These are phyloP conservation scores for Tadarida brasiliensis DNA, from an alignment of 2,797 vertebrate species.

Conservation along the genomic window DNA sequence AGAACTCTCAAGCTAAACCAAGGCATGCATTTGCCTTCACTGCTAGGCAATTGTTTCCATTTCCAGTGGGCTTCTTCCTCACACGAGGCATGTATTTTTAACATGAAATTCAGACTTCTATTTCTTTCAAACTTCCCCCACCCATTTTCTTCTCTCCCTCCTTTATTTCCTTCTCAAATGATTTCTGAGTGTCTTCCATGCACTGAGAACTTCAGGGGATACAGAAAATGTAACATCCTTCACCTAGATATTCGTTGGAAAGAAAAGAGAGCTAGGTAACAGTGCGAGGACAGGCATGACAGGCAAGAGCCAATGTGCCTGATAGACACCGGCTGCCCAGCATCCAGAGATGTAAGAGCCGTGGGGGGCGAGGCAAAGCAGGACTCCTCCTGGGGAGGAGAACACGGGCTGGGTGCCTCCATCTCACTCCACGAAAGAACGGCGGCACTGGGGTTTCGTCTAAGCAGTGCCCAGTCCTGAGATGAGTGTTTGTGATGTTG, in stretches of 20 bases:
- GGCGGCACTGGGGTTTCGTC: not conserved
- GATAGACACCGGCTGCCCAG: not conserved
- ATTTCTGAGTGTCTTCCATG: not conserved
- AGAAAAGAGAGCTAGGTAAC: not conserved
- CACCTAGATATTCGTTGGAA: not conserved
- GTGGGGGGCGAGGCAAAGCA: not conserved
- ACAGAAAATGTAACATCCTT: not conserved
- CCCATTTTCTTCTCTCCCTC: not conserved
- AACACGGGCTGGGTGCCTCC: not conserved
- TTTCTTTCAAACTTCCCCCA: not conserved
- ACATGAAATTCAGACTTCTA: not conserved
- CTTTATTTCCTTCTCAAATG: not conserved
- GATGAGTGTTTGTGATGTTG: not conserved
- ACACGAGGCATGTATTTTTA: not conserved
- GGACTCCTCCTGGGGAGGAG: not conserved
- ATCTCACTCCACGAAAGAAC: not conserved
- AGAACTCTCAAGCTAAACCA: not conserved
- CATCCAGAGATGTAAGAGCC: not conserved
- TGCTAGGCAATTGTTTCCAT: not conserved
- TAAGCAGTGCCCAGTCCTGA: not conserved
- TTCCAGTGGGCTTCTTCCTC: not conserved
- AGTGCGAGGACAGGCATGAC: not conserved
- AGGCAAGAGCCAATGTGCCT: not conserved
- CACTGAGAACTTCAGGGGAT: not conserved
- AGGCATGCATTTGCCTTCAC: not conserved